phyloP scores from a whole-genome alignment of 2,888 invertebrate species.

The Dinocampus coccinellae region DNA sequence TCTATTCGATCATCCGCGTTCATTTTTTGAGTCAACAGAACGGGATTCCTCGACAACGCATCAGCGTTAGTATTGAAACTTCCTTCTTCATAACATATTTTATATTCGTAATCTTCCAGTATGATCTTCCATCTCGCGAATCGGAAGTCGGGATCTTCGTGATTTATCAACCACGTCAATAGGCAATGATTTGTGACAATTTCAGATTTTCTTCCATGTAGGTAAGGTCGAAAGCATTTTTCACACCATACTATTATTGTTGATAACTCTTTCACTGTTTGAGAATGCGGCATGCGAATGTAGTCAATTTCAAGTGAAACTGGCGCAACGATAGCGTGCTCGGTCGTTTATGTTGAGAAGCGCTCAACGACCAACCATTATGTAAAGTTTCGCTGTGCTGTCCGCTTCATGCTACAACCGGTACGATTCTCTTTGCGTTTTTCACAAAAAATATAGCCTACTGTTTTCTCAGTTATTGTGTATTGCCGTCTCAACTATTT shows the following conservation, averaged over 20 bases:
- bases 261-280: constrained; percentile 5
- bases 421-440: too few species aligned
- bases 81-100: neutral
- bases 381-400: too few species aligned
- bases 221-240: constrained; percentile 19
- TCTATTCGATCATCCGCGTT: neutral
- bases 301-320: too few species aligned
- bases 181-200: neutral
- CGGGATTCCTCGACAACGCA: neutral
- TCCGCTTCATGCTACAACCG: too few species aligned
- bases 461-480: too few species aligned
- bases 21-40: neutral
- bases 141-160: neutral
- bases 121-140: neutral
- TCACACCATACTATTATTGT: constrained; percentile 3
- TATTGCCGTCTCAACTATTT: too few species aligned
- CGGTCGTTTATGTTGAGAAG: too few species aligned
- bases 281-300: too few species aligned
- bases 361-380: too few species aligned
- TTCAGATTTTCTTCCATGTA: constrained; percentile 11
- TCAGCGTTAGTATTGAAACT: neutral
- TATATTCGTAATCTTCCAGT: constrained; percentile 2
- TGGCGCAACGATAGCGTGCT: too few species aligned
- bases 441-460: too few species aligned
- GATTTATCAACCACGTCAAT: neutral